A percentile compares a stretch with the other conserved stretches of the same genome.
These are phyloP conservation scores for Brienomyrus brachyistius DNA, from an alignment of 2,113 vertebrate genomes.

Conservation along the genomic window DNA sequence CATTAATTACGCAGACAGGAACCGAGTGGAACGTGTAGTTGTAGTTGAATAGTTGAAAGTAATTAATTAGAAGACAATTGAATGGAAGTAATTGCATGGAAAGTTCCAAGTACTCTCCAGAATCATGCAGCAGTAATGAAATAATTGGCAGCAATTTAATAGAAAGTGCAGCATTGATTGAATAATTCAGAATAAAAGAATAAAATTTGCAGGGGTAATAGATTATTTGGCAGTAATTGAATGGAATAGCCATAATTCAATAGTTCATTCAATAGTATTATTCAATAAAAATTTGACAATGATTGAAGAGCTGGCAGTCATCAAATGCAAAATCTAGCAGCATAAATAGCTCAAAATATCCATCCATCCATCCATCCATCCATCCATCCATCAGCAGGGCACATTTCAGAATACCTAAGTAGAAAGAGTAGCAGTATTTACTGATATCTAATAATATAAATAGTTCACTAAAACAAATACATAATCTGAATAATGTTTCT, in stretches of 20 bases:
- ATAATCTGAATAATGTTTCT: not conserved
- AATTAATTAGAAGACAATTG: not conserved
- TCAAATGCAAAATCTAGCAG: not conserved
- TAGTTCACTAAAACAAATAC: not conserved
- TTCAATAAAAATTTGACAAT: not conserved
- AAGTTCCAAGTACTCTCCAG: not conserved
- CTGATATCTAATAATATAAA: too few relatives aligned
- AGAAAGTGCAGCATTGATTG: not conserved
- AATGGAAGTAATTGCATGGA: conserved; percentile 5
- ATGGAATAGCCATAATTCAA: not conserved
- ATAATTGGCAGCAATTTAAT: not conserved
- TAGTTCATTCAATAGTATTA: not conserved
- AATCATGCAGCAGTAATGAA: not conserved
- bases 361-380: not conserved
- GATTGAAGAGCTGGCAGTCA: not conserved
- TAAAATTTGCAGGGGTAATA: not conserved
- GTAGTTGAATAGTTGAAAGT: not conserved
- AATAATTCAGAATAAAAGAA: not conserved
- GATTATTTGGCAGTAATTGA: not conserved
- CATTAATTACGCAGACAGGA: not conserved
- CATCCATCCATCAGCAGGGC: not conserved
- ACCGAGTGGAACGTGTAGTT: not conserved
- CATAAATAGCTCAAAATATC: not conserved
- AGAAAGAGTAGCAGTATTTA: not conserved
- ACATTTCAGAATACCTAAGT: not conserved